Evolutionary conservation across 2,888 invertebrate species (phyloP).

Genomic region (Trichacis sp.): DNA sequence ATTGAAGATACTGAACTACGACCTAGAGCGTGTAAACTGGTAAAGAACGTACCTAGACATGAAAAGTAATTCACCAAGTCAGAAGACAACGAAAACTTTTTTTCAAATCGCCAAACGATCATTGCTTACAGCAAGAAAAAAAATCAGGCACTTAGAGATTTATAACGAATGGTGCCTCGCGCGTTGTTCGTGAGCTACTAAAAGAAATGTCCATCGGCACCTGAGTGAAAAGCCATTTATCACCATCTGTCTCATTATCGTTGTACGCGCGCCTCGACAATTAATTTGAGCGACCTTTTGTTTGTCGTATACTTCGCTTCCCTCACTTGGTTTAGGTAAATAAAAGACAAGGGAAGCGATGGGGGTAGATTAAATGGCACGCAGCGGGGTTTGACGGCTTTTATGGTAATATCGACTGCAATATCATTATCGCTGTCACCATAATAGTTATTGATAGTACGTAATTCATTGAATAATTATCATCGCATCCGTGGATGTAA

Average conservation of each 20-base stretch:
- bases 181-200: slow-evolving; percentile 30
- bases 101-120: too few relatives aligned
- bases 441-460: slow-evolving; percentile 3
- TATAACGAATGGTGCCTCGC: slow-evolving; percentile 8
- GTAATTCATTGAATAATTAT: neutral
- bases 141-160: neutral
- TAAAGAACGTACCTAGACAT: too few relatives aligned
- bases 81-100: too few relatives aligned
- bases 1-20: too few relatives aligned
- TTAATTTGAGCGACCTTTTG: slow-evolving; percentile 31
- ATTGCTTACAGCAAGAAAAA: neutral
- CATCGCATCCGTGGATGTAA: neutral
- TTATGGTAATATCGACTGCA: slow-evolving; percentile 3
- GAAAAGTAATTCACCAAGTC: too few relatives aligned
- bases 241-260: slow-evolving; percentile 36
- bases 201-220: slow-evolving; percentile 28
- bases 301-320: slow-evolving; percentile 25
- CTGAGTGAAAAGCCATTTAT: slow-evolving; percentile 30
- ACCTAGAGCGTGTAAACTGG: too few relatives aligned
- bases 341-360: slow-evolving; percentile 9
- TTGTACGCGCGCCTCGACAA: slow-evolving; percentile 23
- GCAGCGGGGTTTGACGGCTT: neutral
- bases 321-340: neutral
- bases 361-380: slow-evolving; percentile 7
- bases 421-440: slow-evolving; percentile 5